Evolutionary conservation across 1,140 invertebrate genomes (phyloP).

Genomic region (Palaemon carinicauda): DNA sequence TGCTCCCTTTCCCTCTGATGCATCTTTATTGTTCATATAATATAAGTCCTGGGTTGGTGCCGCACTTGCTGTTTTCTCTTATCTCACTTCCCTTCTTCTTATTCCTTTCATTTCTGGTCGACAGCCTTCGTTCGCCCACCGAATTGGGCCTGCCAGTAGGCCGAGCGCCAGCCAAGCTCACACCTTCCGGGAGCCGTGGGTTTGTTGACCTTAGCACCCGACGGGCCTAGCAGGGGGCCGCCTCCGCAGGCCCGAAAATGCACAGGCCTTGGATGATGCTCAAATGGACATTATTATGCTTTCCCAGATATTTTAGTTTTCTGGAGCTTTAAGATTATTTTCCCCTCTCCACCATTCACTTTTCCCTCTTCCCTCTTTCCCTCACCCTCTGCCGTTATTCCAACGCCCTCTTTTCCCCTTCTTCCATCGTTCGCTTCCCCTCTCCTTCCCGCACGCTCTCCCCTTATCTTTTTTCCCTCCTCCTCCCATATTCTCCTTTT

Average conservation of each 20-base stretch:
- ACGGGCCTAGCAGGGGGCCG: too few species aligned
- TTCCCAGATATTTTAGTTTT: too few species aligned
- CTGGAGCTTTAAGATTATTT: neutral
- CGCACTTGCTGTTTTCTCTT: constrained; percentile 30
- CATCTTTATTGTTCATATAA: constrained; percentile 55
- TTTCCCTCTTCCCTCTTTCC: constrained; percentile 17
- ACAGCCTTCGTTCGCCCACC: too few species aligned
- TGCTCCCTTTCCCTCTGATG: constrained; percentile 37
- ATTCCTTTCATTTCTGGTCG: neutral
- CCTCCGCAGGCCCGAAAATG: too few species aligned
- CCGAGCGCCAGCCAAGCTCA: too few species aligned
- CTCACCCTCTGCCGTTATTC: neutral
- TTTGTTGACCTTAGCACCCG: too few species aligned
- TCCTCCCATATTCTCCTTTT: constrained; percentile 42
- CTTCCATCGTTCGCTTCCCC: constrained; percentile 34
- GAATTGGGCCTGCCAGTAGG: too few species aligned
- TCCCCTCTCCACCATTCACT: constrained; percentile 42
- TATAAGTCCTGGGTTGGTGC: constrained; percentile 14
- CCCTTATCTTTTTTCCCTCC: constrained; percentile 43
- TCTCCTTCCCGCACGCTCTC: constrained; percentile 48
- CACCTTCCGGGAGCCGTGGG: too few species aligned
- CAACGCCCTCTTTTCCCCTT: neutral
- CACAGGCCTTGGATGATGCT: too few species aligned
- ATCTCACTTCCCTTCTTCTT: constrained; percentile 40
- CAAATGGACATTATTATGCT: too few species aligned